phyloP scores from a whole-genome alignment of 2,113 vertebrate genomes.

The Taurulus bubalis region DNA sequence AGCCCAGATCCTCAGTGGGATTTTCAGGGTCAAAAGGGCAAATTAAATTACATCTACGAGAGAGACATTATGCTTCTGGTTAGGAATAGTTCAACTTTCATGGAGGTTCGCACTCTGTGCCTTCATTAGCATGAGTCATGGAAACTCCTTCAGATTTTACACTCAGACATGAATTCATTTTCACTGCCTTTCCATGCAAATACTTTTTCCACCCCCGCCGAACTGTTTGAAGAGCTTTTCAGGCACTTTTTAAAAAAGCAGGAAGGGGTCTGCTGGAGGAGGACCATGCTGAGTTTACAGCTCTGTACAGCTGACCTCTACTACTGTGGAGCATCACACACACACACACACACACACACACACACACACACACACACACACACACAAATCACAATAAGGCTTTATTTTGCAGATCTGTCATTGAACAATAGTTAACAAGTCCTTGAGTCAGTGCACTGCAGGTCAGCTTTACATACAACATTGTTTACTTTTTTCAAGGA shows the following conservation, averaged over 20 bases:
- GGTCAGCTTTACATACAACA: neutral
- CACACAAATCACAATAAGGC: too few species aligned
- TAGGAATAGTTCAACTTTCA: conserved; percentile 35
- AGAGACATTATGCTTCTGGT: conserved; percentile 13
- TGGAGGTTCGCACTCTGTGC: conserved; percentile 18
- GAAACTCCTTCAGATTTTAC: conserved; percentile 44
- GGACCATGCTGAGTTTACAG: neutral
- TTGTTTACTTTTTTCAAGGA: too few species aligned
- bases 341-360: neutral
- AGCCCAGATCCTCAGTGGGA: neutral
- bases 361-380: neutral
- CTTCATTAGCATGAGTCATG: conserved; percentile 61
- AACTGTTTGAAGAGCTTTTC: conserved; percentile 15
- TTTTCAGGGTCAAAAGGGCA: conserved; percentile 23
- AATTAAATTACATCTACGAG: conserved; percentile 27
- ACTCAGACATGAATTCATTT: conserved; percentile 39
- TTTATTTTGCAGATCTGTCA: neutral
- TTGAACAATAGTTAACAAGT: too few species aligned
- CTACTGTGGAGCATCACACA: neutral
- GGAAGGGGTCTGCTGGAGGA: conserved; percentile 9
- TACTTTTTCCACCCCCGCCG: conserved; percentile 7
- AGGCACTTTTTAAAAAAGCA: conserved; percentile 20
- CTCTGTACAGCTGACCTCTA: neutral
- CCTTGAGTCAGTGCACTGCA: too few species aligned
- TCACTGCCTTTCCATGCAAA: conserved; percentile 28